These are phyloP conservation scores for Hephaestus fuliginosus DNA, from an alignment of 2,797 vertebrate species.

Conservation along the genomic window DNA sequence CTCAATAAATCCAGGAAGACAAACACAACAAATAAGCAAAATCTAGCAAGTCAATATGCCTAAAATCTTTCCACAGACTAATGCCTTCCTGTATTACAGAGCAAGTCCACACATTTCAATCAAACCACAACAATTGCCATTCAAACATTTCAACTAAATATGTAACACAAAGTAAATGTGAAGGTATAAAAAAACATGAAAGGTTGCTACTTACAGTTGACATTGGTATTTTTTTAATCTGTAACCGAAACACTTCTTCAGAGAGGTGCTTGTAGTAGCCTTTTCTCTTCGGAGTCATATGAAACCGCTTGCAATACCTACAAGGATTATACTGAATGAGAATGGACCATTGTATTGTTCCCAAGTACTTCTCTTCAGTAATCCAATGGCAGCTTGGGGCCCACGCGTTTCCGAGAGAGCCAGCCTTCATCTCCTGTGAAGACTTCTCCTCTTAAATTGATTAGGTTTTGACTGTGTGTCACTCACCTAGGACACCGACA, in stretches of 20 bases:
- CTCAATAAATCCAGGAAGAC: conserved; percentile 22
- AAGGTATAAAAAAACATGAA: conserved; percentile 25
- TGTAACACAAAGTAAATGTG: conserved; percentile 16
- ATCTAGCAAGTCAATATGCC: background rate
- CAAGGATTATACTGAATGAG: conserved; percentile 90
- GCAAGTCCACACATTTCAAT: conserved; percentile 1
- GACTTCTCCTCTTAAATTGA: conserved; percentile 21
- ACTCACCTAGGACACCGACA: background rate
- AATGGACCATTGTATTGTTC: conserved; percentile 86
- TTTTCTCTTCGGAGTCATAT: conserved; percentile 88
- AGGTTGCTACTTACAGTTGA: conserved; percentile 80
- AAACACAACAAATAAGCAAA: conserved; percentile 16
- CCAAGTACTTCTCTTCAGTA: conserved; percentile 84
- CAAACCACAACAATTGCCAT: conserved; percentile 4
- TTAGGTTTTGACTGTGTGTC: conserved; percentile 8
- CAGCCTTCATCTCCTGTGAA: conserved; percentile 31
- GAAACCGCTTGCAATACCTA: conserved; percentile 92
- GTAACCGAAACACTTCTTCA: conserved; percentile 61
- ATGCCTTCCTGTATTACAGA: background rate
- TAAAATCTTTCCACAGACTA: background rate
- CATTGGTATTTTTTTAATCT: conserved; percentile 77
- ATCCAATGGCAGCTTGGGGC: conserved; percentile 78
- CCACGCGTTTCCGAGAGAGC: conserved; percentile 44
- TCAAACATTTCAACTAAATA: conserved; percentile 1
- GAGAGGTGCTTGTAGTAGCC: conserved; percentile 65